These are phyloP conservation scores for Tuta absoluta DNA, from an alignment of 2,888 invertebrate genomes.

Conservation along the genomic window DNA sequence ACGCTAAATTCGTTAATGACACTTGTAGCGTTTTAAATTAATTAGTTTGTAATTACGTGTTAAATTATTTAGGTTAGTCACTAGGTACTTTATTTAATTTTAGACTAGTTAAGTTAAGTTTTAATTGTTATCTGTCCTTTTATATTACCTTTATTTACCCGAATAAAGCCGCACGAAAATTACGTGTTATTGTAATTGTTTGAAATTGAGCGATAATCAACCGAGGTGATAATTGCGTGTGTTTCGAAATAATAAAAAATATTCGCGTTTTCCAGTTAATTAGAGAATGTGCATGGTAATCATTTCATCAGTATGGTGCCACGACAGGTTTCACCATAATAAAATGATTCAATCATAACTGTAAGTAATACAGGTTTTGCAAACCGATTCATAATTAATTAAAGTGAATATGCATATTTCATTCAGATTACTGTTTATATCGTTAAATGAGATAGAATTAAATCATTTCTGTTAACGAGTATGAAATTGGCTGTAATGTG, in stretches of 20 bases:
- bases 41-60: conserved; percentile 8
- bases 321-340: not conserved
- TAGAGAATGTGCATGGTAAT: not conserved
- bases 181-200: conserved; percentile 12
- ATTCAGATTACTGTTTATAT: not conserved
- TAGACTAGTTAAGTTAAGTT: too few relatives aligned
- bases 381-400: not conserved
- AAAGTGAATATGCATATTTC: not conserved
- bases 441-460: not conserved
- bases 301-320: not conserved
- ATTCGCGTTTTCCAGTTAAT: conserved; percentile 10
- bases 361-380: not conserved
- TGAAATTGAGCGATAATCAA: conserved; percentile 4
- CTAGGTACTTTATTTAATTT: too few relatives aligned
- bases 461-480: conserved; percentile 1
- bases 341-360: not conserved
- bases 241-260: not conserved
- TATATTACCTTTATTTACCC: too few relatives aligned
- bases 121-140: too few relatives aligned
- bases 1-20: conserved; percentile 15
- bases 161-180: too few relatives aligned
- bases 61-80: too few relatives aligned
- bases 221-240: conserved; percentile 10
- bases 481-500: not conserved
- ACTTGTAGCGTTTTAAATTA: conserved; percentile 16